Evolutionary conservation across 1,140 invertebrate genomes (phyloP).

Genomic region (Lanistes nyassanus): DNA sequence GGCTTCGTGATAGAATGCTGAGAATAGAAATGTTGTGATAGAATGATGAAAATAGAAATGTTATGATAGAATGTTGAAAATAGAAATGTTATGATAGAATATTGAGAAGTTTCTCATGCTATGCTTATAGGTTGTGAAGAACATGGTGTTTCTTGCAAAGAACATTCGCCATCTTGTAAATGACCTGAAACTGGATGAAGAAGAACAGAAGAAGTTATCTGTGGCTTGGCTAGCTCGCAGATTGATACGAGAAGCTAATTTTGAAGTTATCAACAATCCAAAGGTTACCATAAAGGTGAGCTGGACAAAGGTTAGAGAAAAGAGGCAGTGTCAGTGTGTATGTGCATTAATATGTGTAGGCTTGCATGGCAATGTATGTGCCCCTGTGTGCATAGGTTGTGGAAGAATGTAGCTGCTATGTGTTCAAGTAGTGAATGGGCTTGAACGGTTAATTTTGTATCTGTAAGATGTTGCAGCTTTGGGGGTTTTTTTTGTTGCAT

Average conservation of each 20-base stretch:
- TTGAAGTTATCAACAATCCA: conserved; percentile 74
- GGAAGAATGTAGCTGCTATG: background rate
- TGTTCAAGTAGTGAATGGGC: background rate
- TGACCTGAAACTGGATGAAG: conserved; percentile 41
- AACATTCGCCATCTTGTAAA: conserved; percentile 59
- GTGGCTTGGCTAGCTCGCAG: conserved; percentile 76
- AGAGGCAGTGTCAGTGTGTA: background rate
- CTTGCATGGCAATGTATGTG: background rate
- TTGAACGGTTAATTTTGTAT: background rate
- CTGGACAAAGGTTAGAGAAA: background rate
- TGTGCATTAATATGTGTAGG: background rate
- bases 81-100: background rate
- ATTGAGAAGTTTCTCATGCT: background rate
- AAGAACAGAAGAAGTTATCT: conserved; percentile 52
- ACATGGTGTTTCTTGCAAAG: conserved; percentile 77
- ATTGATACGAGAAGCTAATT: conserved; percentile 76
- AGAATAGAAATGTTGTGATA: too few relatives aligned
- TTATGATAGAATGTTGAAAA: background rate
- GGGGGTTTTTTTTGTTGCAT: too few relatives aligned
- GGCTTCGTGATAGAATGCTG: too few relatives aligned
- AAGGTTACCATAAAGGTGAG: conserved; percentile 69
- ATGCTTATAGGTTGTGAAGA: conserved; percentile 71
- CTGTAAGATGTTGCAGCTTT: background rate
- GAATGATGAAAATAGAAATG: background rate
- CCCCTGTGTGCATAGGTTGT: background rate